phyloP scores from a whole-genome alignment of 2,113 vertebrate species.

The Lipophrys pholis region DNA sequence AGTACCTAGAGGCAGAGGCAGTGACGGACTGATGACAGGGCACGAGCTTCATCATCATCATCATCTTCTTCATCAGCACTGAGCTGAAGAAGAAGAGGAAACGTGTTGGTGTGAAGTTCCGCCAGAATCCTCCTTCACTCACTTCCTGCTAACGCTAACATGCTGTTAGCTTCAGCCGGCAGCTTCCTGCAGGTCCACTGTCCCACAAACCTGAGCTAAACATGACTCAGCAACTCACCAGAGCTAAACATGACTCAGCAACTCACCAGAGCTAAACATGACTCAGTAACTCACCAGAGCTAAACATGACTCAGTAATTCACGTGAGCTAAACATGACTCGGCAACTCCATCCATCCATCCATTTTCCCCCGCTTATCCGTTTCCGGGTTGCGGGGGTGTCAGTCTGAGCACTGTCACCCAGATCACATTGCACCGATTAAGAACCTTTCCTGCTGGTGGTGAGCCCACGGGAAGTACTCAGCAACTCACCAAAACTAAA shows the following conservation, averaged over 20 bases:
- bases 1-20: slow-evolving; percentile 37
- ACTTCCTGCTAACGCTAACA: slow-evolving; percentile 13
- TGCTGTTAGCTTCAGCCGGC: slow-evolving; percentile 12
- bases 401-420: too few species aligned
- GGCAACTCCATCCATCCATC: too few species aligned
- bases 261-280: slow-evolving; percentile 9
- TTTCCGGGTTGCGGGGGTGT: too few species aligned
- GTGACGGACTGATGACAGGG: slow-evolving; percentile 36
- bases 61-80: slow-evolving; percentile 7
- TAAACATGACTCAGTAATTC: slow-evolving; percentile 1
- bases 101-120: neutral
- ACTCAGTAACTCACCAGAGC: neutral
- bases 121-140: slow-evolving; percentile 1
- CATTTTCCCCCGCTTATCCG: too few species aligned
- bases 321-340: neutral
- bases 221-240: neutral
- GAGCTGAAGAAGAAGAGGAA: too few species aligned
- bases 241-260: slow-evolving; percentile 12
- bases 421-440: too few species aligned
- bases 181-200: neutral
- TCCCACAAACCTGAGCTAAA: slow-evolving; percentile 21
- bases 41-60: slow-evolving; percentile 26
- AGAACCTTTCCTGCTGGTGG: too few species aligned
- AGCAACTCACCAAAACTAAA: neutral
- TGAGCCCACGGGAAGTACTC: too few species aligned